Percentiles rank a stretch among this genome's conserved stretches.
phyloP scores from a whole-genome alignment of 2,113 vertebrate species.

The Azemiops feae region DNA sequence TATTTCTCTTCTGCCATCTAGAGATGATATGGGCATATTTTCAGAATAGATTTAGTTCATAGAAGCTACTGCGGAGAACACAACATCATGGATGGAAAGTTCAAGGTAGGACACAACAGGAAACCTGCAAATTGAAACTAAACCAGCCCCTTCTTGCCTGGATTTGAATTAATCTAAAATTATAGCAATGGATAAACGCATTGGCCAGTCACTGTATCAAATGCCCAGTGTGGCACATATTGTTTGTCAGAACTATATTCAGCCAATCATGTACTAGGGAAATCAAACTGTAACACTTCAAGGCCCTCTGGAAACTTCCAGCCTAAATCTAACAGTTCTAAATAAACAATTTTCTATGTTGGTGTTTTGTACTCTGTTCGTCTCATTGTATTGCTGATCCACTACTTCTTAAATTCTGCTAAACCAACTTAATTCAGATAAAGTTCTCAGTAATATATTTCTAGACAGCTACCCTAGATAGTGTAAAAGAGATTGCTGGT shows the following conservation, averaged over 20 bases:
- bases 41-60: not conserved
- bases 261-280: not conserved
- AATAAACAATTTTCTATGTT: not conserved
- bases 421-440: not conserved
- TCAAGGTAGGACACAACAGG: not conserved
- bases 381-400: not conserved
- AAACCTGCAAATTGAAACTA: not conserved
- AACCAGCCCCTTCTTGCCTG: not conserved
- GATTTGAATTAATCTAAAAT: not conserved
- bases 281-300: not conserved
- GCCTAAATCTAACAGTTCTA: not conserved
- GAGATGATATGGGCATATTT: not conserved
- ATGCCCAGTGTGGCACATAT: not conserved
- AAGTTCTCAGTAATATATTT: not conserved
- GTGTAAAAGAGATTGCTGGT: not conserved
- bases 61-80: not conserved
- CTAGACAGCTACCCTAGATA: not conserved
- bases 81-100: not conserved
- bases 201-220: too few species aligned
- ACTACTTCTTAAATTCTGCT: not conserved
- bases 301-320: not conserved
- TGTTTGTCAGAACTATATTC: not conserved
- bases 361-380: not conserved
- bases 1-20: not conserved
- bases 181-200: not conserved